Base-by-base conservation (phyloP, 2,797 vertebrate genomes). In the Remorina albescens region DNA sequence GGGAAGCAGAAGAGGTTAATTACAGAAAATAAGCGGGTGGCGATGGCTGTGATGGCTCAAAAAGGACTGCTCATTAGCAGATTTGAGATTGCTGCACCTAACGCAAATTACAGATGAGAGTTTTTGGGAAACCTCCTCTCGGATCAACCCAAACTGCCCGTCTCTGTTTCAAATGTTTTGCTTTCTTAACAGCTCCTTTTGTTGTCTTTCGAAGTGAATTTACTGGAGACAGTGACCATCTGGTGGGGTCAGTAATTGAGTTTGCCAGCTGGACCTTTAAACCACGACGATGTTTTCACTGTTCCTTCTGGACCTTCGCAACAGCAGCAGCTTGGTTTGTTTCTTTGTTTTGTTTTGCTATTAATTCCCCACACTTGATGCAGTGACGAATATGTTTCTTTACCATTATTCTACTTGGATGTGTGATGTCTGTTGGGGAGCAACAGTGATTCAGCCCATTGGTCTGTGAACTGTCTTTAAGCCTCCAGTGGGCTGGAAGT, bases 1-100 rank as follows among this genome's bases (percentile, higher is more conserved):
- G 13, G 26, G 47, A 51, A 60, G 62, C 60, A 41, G 53, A 25
- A 41, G 42, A 67, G 67, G 67, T 77, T 67, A 67, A 71, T 70
- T 67, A 60, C 67, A 42, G 42, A 34, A 58, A 58, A 15, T 1
- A 2, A 19, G 51, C 5, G 56, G 64, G 60, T 47, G 73, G 23
- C 18, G 65, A 37, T 1, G 10, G 49, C 39, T 56, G 53, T 50
- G 57, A 41, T 16, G 53, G 51, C 36, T 50, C 19, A 23, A 71
- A 39, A 47, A 25, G 10, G 21, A 46, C 56, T 19, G 47, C 42
- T 67, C 11, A 32, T 36, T 61, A 62, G 34, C 19, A 26, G 59
- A 66, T 66, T 34, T 15, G 5, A 41, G 1, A 42, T 8, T 23
- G n/a, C 23, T n/a, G 16, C 4, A 30, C 13, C 28, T 18, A 25